Conservation (phyloP, 92 coral and sea anemone species). For the Montipora capitata region DNA sequence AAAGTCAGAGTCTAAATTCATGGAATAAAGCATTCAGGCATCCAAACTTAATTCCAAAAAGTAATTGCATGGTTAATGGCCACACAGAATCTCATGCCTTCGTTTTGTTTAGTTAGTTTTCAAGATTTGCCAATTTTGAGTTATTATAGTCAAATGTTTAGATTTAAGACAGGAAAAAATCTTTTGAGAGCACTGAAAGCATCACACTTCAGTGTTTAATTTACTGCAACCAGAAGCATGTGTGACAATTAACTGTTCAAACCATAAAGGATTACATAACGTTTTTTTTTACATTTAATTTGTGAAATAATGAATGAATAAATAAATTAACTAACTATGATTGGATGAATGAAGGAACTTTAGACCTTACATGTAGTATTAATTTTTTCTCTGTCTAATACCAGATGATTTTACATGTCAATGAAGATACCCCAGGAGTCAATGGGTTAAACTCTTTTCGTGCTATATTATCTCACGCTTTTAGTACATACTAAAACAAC, state of each 20-base stretch:
- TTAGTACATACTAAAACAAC: too few species aligned
- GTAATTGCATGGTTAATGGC: conserved; percentile 60
- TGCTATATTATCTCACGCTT: too few species aligned
- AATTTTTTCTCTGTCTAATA: too few species aligned
- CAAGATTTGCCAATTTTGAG: conserved; percentile 17
- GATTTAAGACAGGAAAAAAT: background rate
- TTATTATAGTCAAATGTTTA: background rate
- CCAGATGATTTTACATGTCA: too few species aligned
- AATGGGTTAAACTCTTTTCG: too few species aligned
- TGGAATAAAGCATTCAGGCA: conserved; percentile 29
- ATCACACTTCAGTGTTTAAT: conserved; percentile 8
- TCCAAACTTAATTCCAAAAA: conserved; percentile 46
- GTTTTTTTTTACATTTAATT: background rate
- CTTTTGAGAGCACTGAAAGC: background rate
- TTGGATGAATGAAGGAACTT: too few species aligned
- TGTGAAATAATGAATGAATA: too few species aligned
- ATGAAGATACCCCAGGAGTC: too few species aligned
- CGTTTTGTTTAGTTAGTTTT: background rate
- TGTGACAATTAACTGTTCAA: conserved; percentile 53
- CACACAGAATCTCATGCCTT: conserved; percentile 78
- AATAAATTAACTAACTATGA: too few species aligned
- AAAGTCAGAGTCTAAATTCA: conserved; percentile 30
- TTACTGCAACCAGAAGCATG: conserved; percentile 23
- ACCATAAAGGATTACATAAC: background rate
- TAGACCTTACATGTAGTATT: too few species aligned